Evolutionary conservation across 2,888 invertebrate species (phyloP), one percentile per base, ranked within the genome.

Genomic region (Eupithecia pulchellata): DNA sequence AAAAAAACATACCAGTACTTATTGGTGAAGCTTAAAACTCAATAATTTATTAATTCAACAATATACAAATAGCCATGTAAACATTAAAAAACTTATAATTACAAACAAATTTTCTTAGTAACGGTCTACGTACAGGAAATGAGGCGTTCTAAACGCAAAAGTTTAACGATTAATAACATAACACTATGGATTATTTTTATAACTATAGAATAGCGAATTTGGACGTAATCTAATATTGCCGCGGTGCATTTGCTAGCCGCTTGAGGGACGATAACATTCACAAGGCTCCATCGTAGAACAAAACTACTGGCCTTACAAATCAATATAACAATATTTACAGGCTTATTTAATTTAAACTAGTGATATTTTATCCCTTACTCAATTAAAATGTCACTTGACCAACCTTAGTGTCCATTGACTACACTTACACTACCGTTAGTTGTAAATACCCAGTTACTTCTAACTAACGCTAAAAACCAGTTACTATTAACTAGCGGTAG

Each of bases 211-310:
- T 87, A 87, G 78, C 82, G 84, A 83, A 81, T 84, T 84, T 88
- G 93, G 93, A 94, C 93, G 93, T 93, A 91, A 91, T 91, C 92
- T 92, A 93, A 88, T 94, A 94, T 94, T 94, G 93, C 93, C 88
- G 89, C 91, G 93, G 93, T 84, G 68, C 68, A 64, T 34, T 47
- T 17, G 75, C 73, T 79, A 84, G 89, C 91, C 88, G 73, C 91
- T 79, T 89, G 76, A 78, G 84, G 93, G 93, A 93, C 93, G 93
- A 91, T 84, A 89, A 79, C 75, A 83, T 88, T 77, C 69, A 64
- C 74, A 71, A 70, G 86, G 66, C 65, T 52, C 55, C 42, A 62
- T 64, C 52, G 32, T 66, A 29, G 58, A 64, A 60, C 68, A 61
- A 6, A 61, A 11, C 32, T 32, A 30, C 20, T 61, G 61, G 61